Base-by-base conservation (phyloP, 2,797 vertebrate species). In the Furcifer pardalis region DNA sequence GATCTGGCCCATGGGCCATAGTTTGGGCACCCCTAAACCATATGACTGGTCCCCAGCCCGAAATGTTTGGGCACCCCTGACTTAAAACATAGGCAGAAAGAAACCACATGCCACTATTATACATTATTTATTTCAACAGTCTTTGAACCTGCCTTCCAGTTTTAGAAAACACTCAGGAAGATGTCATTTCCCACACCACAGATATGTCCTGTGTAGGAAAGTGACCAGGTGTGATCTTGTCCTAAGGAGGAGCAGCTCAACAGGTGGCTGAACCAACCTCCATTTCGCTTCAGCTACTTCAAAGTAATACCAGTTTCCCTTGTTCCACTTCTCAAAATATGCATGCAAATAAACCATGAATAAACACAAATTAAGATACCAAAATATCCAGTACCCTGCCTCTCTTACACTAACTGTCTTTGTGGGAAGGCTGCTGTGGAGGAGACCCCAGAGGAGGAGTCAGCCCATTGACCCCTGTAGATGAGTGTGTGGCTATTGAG, bases 391-490 rank as follows among this genome's bases (percentile, higher is more conserved):
- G 15, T 13, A 17, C 23, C 23, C 15, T 59, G 40, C 35, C 66
- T 74, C 76, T 73, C 0, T 0, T 37, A 21, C 19, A 0, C 0
- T 17, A 27, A 5, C 0, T 0, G 60, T 83, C 52, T 49, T 1
- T 1, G 37, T 73, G 66, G 52, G 62, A 82, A 87, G 30, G 25
- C 60, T 81, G 71, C 66, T n/a, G n/a, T n/a, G n/a, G n/a, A n/a
- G n/a, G n/a, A n/a, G n/a, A n/a, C n/a, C n/a, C n/a, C n/a, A n/a
- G n/a, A n/a, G n/a, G n/a, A n/a, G n/a, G n/a, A n/a, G n/a, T n/a
- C n/a, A n/a, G n/a, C n/a, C n/a, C n/a, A n/a, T n/a, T n/a, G n/a
- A n/a, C n/a, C n/a, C n/a, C n/a, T n/a, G n/a, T n/a, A n/a, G n/a
- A n/a, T n/a, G n/a, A n/a, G n/a, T n/a, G n/a, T n/a, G n/a, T n/a